Evolutionary conservation across 2,113 vertebrate species (phyloP), one percentile per base, ranked within the genome.

Genomic region (Meriones unguiculatus): DNA sequence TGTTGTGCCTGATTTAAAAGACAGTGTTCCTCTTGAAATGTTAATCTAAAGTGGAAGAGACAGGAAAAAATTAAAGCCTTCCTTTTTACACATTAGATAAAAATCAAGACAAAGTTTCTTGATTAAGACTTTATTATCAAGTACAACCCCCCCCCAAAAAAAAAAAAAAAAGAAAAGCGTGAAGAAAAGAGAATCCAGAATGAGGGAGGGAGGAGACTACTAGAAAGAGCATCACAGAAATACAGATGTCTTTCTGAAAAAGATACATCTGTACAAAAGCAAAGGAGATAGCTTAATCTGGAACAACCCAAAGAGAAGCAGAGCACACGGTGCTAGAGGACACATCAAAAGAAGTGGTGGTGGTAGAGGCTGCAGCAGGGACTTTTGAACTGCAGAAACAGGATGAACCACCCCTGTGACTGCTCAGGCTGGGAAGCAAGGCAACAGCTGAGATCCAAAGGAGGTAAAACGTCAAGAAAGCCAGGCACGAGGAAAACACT

Each of bases 11-110:
- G 22, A 78, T 73, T 72, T 72, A 84, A 91, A 22, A 93, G 28
- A 67, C 15, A 4, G 46, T 64, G 11, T 64, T 91, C 41, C 4
- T 76, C 57, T 93, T 69, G 25, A 59, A 93, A 86, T 89, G 80
- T 13, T 52, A 64, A 69, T 41, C 14, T 90, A 87, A 96, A 84
- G 72, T 81, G 24, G 24, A 88, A 96, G 57, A 92, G 70, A 72
- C 5, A 75, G 28, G 28, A 77, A 88, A 89, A 20, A 93, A 86
- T 70, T 54, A 77, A 95, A 76, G 41, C 4, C n/a, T 93, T 94
- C 18, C 38, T 46, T 87, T 54, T 76, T 22, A 89, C 4, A 89
- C 30, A 28, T 80, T 65, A 92, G 86, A 70, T 11, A 65, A 89
- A 73, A 32, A 25, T n/a, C 72, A 52, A 35, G 46, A 35, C 65